Evolutionary conservation across 2,797 vertebrate genomes (phyloP).

Genomic region (Orestias chungarensis): DNA sequence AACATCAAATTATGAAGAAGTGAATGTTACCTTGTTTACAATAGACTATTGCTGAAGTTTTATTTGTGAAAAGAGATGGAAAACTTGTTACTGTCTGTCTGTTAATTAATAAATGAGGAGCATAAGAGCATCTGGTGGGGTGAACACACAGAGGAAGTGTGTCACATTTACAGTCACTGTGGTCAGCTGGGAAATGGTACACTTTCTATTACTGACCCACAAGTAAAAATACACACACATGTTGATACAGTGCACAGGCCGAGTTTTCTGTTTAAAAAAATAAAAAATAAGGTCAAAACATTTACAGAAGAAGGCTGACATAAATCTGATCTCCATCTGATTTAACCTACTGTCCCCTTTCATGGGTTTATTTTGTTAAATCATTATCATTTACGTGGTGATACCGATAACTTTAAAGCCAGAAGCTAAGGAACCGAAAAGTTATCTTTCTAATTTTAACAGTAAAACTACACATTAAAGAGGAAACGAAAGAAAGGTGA

Average conservation of each 20-base stretch:
- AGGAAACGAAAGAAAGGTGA: background rate
- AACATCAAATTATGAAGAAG: background rate
- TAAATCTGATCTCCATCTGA: conserved; percentile 19
- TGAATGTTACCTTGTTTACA: background rate
- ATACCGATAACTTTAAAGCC: conserved; percentile 24
- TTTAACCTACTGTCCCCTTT: background rate
- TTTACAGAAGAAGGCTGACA: background rate
- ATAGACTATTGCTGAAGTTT: background rate
- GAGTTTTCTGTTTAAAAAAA: no score
- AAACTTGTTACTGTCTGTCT: background rate
- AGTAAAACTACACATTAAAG: background rate
- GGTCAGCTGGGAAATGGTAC: no score
- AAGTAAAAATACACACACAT: background rate
- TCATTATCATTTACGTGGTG: background rate
- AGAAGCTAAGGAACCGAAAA: background rate
- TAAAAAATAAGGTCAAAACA: background rate
- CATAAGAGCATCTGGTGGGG: background rate
- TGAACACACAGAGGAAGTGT: background rate
- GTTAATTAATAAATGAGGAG: conserved; percentile 26
- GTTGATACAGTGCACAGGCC: background rate
- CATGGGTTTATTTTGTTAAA: background rate
- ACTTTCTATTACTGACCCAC: no score
- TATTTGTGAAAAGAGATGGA: background rate
- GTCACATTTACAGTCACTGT: no score
- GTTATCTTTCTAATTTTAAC: background rate